These are phyloP conservation scores for Spilarctia lutea DNA, from an alignment of 2,888 invertebrate genomes.

Conservation along the genomic window DNA sequence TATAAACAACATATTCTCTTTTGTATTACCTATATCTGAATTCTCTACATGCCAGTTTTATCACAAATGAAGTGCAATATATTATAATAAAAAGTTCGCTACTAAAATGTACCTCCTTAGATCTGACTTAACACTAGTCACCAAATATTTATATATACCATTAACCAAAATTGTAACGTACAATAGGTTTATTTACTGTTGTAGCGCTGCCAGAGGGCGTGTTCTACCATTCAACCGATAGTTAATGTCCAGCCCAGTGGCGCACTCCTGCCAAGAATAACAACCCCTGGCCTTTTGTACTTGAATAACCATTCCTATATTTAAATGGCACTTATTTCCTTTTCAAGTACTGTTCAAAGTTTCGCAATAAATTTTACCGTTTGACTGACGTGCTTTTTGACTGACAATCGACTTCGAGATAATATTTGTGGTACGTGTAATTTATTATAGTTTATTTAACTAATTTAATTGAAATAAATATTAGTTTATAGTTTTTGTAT, in stretches of 20 bases:
- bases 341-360: constrained; percentile 42
- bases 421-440: neutral
- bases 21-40: no score
- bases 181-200: constrained; percentile 41
- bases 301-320: constrained; percentile 42
- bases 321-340: constrained; percentile 48
- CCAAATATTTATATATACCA: constrained; percentile 14
- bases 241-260: constrained; percentile 53
- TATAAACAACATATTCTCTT: no score
- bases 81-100: no score
- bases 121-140: neutral
- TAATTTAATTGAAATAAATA: neutral
- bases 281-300: constrained; percentile 48
- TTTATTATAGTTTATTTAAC: neutral
- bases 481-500: neutral
- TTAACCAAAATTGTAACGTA: constrained; percentile 25
- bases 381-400: constrained; percentile 24
- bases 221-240: constrained; percentile 46
- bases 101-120: no score
- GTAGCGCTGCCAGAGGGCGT: constrained; percentile 53
- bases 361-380: constrained; percentile 42
- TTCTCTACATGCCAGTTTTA: no score
- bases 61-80: no score
- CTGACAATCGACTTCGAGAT: constrained; percentile 28
- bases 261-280: constrained; percentile 57